Evolutionary conservation across 1,140 invertebrate species (phyloP).

Genomic region (Drosophila repleta): DNA sequence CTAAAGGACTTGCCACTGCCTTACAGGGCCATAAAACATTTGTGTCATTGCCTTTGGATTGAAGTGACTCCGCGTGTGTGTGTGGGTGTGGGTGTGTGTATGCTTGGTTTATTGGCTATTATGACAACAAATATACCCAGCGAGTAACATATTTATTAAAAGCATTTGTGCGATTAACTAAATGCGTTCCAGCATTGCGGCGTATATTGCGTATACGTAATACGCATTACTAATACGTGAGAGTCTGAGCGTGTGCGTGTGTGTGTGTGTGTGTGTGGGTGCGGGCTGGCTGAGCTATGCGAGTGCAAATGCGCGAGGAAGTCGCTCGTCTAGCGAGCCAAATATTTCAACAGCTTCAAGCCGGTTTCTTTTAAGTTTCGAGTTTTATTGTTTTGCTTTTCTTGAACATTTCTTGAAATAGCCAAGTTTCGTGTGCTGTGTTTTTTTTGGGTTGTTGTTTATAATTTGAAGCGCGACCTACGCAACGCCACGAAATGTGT

Average conservation of each 20-base stretch:
- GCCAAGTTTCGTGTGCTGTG: background rate
- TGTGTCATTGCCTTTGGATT: slow-evolving; percentile 24
- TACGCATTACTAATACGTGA: slow-evolving; percentile 23
- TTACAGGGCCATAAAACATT: slow-evolving; percentile 43
- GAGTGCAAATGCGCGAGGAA: slow-evolving; percentile 28
- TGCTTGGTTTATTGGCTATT: slow-evolving; percentile 51
- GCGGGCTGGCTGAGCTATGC: background rate
- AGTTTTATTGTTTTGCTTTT: slow-evolving; percentile 23
- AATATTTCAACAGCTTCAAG: slow-evolving; percentile 15
- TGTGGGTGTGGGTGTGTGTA: slow-evolving; percentile 1
- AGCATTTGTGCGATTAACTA: slow-evolving; percentile 65
- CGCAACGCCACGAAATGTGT: slow-evolving; percentile 8
- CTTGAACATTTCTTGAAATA: slow-evolving; percentile 12
- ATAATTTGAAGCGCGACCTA: slow-evolving; percentile 28
- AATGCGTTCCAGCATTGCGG: slow-evolving; percentile 50
- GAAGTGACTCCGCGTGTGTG: slow-evolving; percentile 2
- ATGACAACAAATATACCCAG: slow-evolving; percentile 46
- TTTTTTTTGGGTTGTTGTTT: slow-evolving; percentile 11
- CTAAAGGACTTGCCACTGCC: slow-evolving; percentile 27
- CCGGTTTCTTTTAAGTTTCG: slow-evolving; percentile 34
- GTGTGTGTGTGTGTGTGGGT: background rate
- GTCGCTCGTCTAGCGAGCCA: slow-evolving; percentile 9
- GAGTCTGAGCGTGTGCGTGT: background rate
- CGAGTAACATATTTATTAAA: slow-evolving; percentile 50
- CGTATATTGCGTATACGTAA: slow-evolving; percentile 68